Evolutionary conservation across 2,797 vertebrate species (phyloP), one percentile per base, ranked within the genome.

Genomic region (Danio aesculapii): DNA sequence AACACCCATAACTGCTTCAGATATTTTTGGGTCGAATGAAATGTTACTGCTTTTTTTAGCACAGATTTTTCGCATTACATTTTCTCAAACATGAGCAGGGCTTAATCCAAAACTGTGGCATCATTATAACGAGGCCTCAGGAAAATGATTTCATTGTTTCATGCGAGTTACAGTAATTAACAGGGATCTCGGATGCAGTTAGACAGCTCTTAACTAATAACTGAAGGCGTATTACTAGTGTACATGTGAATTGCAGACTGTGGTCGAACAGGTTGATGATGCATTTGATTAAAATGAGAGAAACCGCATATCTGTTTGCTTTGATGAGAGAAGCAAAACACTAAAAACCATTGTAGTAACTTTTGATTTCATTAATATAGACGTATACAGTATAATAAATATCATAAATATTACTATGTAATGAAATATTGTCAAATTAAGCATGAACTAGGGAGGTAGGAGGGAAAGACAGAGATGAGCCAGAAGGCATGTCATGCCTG

Each of bases 401-500:
- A n/a, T n/a, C n/a, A n/a, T n/a, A 30, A 30, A 30, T 30, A 30
- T 30, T 30, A 1, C 30, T 30, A 30, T 30, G 30, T 30, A 30
- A 30, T 30, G 30, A 30, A 30, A 30, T 30, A 30, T 30, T 30
- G 1, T 30, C 30, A 30, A 30, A 30, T 30, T 30, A 30, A 30
- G 30, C 30, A 30, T 3, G 30, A 3, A n/a, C n/a, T n/a, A n/a
- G 50, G 10, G 50, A 53, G 50, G 14, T 11, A 53, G 50, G 61
- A 46, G 58, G 75, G 83, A 49, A 16, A 81, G 58, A 53, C 17
- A 52, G 62, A 64, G 72, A 84, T 55, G 71, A 46, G 53, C 75
- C 55, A 71, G 75, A 84, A 68, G 59, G 70, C 82, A 73, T 87
- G 67, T 91, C 92, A 86, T 91, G 94, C 90, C 90, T 84, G 81